These are phyloP conservation scores for Palythoa heliodiscus DNA, from an alignment of 92 coral and sea anemone species.

Conservation along the genomic window DNA sequence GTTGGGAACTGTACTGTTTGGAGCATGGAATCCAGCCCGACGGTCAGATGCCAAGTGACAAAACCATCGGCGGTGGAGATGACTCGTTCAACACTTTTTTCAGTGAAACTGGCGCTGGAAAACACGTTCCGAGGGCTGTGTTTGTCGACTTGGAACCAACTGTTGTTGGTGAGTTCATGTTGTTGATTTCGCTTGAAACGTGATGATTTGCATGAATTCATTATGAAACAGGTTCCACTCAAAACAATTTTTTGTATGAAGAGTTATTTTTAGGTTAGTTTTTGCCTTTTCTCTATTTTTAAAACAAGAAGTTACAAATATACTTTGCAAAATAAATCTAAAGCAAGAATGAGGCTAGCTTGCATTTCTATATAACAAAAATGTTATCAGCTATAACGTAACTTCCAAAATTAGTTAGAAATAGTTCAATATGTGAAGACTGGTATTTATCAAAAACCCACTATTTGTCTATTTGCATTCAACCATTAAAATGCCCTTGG, in stretches of 20 bases:
- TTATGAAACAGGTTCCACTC: neutral
- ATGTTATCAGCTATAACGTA: too few species aligned
- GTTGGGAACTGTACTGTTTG: conserved; percentile 98
- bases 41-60: conserved; percentile 92
- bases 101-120: conserved; percentile 98
- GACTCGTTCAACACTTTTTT: conserved; percentile 97
- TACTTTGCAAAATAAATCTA: too few species aligned
- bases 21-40: conserved; percentile 97
- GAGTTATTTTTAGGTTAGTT: neutral
- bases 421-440: too few species aligned
- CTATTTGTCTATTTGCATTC: too few species aligned
- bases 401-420: too few species aligned
- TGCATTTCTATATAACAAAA: too few species aligned
- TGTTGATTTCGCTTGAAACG: too few species aligned
- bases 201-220: neutral
- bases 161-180: conserved; percentile 70
- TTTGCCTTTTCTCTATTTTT: neutral
- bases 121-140: conserved; percentile 93
- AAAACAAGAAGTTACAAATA: too few species aligned
- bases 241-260: too few species aligned
- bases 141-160: conserved; percentile 97
- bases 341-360: too few species aligned
- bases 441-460: too few species aligned
- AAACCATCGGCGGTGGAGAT: conserved; percentile 80
- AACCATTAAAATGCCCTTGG: too few species aligned